These are phyloP conservation scores for Gymnocheta viridis DNA, from an alignment of 2,888 invertebrate species.

Conservation along the genomic window DNA sequence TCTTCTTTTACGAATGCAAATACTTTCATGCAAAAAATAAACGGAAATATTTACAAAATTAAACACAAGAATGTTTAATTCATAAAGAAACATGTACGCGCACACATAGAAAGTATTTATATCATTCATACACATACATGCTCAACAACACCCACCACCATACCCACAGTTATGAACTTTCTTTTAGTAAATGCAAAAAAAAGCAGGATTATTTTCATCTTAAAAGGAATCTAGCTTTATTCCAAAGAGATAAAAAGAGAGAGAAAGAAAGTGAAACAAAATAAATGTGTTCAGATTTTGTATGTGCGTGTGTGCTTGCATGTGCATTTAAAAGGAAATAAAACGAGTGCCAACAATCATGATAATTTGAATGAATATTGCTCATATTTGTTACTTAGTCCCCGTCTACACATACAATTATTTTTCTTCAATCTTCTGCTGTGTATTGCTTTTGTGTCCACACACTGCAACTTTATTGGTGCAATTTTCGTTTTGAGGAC, in stretches of 20 bases:
- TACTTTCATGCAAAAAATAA: constrained; percentile 22
- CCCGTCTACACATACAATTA: too few relatives aligned
- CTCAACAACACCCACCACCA: neutral
- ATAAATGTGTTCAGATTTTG: neutral
- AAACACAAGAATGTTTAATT: constrained; percentile 52
- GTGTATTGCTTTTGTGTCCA: too few relatives aligned
- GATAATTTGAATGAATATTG: constrained; percentile 45
- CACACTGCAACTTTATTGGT: too few relatives aligned
- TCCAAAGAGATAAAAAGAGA: neutral
- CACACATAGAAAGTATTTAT: neutral
- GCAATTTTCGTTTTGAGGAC: too few relatives aligned
- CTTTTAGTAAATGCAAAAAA: neutral
- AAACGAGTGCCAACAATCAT: constrained; percentile 24
- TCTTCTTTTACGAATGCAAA: constrained; percentile 37
- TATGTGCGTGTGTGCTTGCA: neutral
- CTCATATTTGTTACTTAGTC: constrained; percentile 61
- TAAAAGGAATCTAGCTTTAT: neutral
- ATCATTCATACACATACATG: neutral
- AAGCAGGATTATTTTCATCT: neutral
- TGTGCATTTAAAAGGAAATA: neutral
- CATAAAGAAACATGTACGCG: constrained; percentile 21
- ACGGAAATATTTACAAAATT: constrained; percentile 44
- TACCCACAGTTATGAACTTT: neutral
- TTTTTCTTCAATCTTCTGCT: too few relatives aligned
- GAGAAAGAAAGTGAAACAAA: neutral